Percentiles rank a stretch among this genome's conserved stretches.
Conservation (phyloP, 2,797 vertebrate genomes). For the Pangasius mekongensis region DNA sequence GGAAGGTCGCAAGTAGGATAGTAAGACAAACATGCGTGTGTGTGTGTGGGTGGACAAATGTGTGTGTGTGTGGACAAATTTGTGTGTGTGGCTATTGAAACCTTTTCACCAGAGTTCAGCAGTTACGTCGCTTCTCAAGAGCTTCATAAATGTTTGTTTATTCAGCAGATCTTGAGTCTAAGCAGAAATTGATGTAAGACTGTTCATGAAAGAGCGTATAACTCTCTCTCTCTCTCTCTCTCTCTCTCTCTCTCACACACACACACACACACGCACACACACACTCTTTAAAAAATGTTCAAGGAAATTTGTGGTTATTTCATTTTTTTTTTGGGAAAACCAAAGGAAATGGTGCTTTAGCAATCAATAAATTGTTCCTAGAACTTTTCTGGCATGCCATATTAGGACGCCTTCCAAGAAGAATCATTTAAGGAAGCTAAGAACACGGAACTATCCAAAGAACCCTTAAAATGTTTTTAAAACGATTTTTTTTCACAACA, state of each 20-base stretch:
- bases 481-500: neutral
- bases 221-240: neutral
- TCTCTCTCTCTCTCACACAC: neutral
- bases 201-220: neutral
- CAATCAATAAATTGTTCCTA: neutral
- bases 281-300: neutral
- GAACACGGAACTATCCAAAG: neutral
- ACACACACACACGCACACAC: neutral
- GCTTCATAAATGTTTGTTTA: constrained; percentile 14
- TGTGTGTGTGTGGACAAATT: neutral
- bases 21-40: neutral
- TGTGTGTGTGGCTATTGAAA: constrained; percentile 68
- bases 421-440: neutral
- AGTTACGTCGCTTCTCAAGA: constrained; percentile 11
- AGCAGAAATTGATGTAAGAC: neutral
- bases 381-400: neutral
- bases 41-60: neutral
- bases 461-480: neutral
- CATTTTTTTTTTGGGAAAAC: neutral
- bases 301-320: neutral
- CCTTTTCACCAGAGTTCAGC: constrained; percentile 56
- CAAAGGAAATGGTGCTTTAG: neutral
- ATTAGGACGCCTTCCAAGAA: neutral
- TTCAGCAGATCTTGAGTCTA: neutral
- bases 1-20: neutral